These are phyloP conservation scores for Oostethus manadensis DNA, from an alignment of 2,113 vertebrate species.

Conservation along the genomic window DNA sequence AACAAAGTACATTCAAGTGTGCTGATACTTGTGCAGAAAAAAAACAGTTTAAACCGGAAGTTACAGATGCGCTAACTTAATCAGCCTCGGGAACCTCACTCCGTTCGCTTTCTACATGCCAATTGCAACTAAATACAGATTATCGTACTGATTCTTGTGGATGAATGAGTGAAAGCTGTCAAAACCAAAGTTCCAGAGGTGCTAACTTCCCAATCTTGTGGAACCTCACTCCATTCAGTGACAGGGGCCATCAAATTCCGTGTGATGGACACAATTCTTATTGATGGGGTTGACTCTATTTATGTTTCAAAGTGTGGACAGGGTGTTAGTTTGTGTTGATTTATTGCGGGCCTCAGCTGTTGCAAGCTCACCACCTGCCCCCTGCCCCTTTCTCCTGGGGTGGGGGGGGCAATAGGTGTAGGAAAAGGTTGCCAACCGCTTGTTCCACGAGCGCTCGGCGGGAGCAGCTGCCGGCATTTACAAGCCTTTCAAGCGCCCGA, in stretches of 20 bases:
- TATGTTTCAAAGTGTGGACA: conserved; percentile 12
- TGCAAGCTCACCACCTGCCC: neutral
- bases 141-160: no score
- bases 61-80: no score
- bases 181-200: neutral
- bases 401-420: neutral
- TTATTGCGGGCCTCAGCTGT: conserved; percentile 42
- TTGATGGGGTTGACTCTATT: neutral
- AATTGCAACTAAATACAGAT: no score
- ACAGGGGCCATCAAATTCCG: neutral
- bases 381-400: conserved; percentile 1
- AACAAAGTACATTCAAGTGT: no score
- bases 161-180: neutral
- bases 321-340: conserved; percentile 24
- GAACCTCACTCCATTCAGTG: no score
- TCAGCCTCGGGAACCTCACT: no score
- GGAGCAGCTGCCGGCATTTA: conserved; percentile 64
- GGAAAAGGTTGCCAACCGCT: conserved; percentile 15
- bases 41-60: no score
- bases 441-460: conserved; percentile 30
- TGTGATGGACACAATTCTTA: neutral
- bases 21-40: no score
- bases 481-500: conserved; percentile 48
- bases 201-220: no score
- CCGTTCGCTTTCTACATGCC: no score